phyloP scores from a whole-genome alignment of 1,140 invertebrate species.

The Musca domestica region DNA sequence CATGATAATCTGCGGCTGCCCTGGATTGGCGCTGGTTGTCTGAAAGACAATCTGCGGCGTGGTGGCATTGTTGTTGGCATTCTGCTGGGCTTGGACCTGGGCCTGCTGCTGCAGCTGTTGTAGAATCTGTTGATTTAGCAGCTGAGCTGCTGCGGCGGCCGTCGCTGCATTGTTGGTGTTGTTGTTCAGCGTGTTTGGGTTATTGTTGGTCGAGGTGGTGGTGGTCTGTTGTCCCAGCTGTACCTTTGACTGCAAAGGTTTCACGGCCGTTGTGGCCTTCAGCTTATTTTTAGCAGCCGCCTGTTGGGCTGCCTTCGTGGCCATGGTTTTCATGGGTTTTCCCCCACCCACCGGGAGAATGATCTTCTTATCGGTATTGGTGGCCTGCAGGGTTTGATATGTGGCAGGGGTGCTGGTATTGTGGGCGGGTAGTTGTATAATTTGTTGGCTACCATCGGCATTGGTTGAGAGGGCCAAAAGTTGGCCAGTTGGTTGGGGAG shows the following conservation, averaged over 20 bases:
- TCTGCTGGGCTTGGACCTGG: constrained; percentile 14
- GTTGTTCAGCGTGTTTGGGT: constrained; percentile 30
- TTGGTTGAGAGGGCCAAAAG: constrained; percentile 47
- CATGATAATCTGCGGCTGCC: constrained; percentile 37
- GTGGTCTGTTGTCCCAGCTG: too few relatives aligned
- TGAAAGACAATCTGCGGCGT: constrained; percentile 42
- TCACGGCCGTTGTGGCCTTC: constrained; percentile 37
- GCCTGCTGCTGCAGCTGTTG: constrained; percentile 34
- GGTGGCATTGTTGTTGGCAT: constrained; percentile 1
- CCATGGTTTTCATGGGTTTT: constrained; percentile 40
- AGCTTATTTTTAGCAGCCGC: constrained; percentile 44
- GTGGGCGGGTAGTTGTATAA: constrained; percentile 43
- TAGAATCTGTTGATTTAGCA: constrained; percentile 46
- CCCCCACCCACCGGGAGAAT: constrained; percentile 34
- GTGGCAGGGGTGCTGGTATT: constrained; percentile 29
- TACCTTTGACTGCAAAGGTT: constrained; percentile 46
- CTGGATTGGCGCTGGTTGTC: constrained; percentile 30
- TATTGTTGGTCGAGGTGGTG: constrained; percentile 26
- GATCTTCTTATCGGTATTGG: constrained; percentile 49
- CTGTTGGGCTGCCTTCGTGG: constrained; percentile 44
- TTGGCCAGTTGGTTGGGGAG: constrained; percentile 36
- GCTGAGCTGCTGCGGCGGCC: constrained; percentile 28
- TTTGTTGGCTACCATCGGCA: constrained; percentile 46
- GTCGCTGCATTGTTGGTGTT: constrained; percentile 28
- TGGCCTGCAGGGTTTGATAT: constrained; percentile 45